These are phyloP conservation scores for Diaphora mendica DNA, from an alignment of 2,888 invertebrate genomes.

Conservation along the genomic window DNA sequence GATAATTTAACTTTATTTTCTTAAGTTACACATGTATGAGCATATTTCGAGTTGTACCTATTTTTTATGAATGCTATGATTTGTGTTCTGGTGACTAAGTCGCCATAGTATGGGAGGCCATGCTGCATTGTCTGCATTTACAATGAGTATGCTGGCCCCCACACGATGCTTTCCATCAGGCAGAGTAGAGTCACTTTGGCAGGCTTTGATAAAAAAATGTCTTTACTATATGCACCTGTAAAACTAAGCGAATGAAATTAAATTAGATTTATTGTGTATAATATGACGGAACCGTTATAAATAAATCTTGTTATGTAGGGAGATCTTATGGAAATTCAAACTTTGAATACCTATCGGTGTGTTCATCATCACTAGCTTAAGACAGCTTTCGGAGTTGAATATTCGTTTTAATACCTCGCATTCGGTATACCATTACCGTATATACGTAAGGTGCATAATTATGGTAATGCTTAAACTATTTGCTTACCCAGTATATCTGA, in stretches of 20 bases:
- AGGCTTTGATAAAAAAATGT: not conserved
- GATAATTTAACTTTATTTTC: too few relatives aligned
- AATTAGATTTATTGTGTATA: not conserved
- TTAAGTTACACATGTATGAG: too few relatives aligned
- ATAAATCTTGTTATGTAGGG: not conserved
- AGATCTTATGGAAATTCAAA: not conserved
- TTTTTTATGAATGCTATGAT: too few relatives aligned
- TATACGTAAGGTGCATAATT: not conserved
- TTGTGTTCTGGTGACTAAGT: too few relatives aligned
- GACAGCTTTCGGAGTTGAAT: too few relatives aligned
- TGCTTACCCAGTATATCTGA: conserved; percentile 59
- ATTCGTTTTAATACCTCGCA: not conserved
- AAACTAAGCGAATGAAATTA: not conserved
- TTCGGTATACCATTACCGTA: not conserved
- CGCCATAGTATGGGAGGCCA: too few relatives aligned
- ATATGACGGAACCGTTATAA: not conserved
- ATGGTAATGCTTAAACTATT: not conserved
- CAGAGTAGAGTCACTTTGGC: too few relatives aligned
- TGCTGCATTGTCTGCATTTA: too few relatives aligned
- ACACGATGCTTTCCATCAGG: too few relatives aligned
- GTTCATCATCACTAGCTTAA: not conserved
- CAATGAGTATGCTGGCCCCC: too few relatives aligned
- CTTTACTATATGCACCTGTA: not conserved
- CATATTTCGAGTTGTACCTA: too few relatives aligned
- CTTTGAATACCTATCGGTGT: not conserved